Percentiles rank a stretch among this genome's conserved stretches.
These are phyloP conservation scores for Tiaroga cobitis DNA, from an alignment of 2,797 vertebrate species.

Conservation along the genomic window DNA sequence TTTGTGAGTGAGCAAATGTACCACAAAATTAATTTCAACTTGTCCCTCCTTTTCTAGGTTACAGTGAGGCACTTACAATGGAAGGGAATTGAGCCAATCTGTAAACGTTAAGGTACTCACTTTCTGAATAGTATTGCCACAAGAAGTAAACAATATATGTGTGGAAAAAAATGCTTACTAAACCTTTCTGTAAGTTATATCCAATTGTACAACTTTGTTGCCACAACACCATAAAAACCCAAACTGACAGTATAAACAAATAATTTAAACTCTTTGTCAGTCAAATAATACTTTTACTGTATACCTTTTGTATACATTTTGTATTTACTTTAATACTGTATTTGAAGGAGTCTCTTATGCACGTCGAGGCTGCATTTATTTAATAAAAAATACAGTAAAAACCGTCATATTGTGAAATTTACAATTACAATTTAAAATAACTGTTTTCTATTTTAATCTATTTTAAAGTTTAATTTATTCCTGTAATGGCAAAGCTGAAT, in stretches of 20 bases:
- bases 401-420: background rate
- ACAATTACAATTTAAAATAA: background rate
- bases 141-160: background rate
- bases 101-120: background rate
- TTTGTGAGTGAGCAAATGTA: background rate
- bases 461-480: too few species aligned
- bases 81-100: background rate
- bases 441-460: too few species aligned
- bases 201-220: background rate
- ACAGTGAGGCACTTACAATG: background rate
- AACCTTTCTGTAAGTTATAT: background rate
- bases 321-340: too few species aligned
- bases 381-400: background rate
- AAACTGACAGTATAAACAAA: background rate
- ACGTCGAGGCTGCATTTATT: background rate
- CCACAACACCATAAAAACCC: background rate
- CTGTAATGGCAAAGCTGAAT: background rate
- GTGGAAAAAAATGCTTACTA: background rate
- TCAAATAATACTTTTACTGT: background rate
- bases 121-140: background rate
- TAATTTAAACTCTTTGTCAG: background rate
- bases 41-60: constrained; percentile 1
- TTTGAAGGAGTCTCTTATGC: background rate
- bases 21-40: background rate
- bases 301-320: too few species aligned